Evolutionary conservation across 2,113 vertebrate species (phyloP), one percentile per base, ranked within the genome.

Genomic region (Carollia perspicillata): DNA sequence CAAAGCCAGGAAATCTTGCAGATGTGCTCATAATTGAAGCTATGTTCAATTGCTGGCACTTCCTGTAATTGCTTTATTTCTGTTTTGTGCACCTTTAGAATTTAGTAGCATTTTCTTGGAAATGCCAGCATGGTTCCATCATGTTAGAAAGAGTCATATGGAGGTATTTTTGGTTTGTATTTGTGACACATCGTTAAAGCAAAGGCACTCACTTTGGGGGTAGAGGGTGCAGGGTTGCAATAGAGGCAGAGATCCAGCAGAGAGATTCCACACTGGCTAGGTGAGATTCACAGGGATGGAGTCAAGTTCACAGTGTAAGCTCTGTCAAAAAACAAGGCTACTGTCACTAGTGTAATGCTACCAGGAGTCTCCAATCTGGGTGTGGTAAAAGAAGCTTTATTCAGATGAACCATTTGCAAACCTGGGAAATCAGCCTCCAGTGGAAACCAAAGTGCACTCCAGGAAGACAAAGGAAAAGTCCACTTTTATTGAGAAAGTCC

Each of bases 71-170:
- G n/a, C 28, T 80, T 40, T 83, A 58, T 87, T 87, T 66, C 6
- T 90, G 60, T 80, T 71, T 22, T 69, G 12, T 81, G 68, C 58
- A 68, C 22, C n/a, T 89, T 71, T 87, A 84, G 77, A 88, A 74
- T 93, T 93, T 90, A 53, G 28, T 79, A 89, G 28, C 55, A 96
- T 89, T 28, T 80, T 93, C n/a, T 84, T 92, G 33, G 63, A 94
- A 89, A 78, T 84, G 35, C 26, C 63, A 94, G 6, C 51, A 80
- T 88, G 44, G 79, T 33, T 79, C 40, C 10, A 68, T 79, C 35
- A 80, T 65, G 13, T 75, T 85, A 92, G 51, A 26, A 81, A 60
- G 49, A 69, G 75, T 53, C 49, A 26, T 58, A 68, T 47, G 40
- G 26, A 66, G 20, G 14, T 26, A 35, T 72, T 66, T 11, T 60